Evolutionary conservation across 2,888 invertebrate species (phyloP).

Genomic region (Tethea ocularis): DNA sequence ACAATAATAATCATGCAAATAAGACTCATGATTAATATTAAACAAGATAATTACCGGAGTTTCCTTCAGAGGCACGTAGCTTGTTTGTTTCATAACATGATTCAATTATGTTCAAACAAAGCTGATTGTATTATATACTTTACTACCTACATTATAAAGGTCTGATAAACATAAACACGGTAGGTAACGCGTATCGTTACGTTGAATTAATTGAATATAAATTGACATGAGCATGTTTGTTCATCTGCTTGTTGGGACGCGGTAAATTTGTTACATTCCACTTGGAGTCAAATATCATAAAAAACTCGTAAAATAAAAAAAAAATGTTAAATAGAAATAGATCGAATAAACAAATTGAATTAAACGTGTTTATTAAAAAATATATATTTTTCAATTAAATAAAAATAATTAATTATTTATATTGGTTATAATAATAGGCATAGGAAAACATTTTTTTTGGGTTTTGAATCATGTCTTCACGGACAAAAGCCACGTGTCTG

Average conservation of each 20-base stretch:
- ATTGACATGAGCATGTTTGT: constrained; percentile 48
- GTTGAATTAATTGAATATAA: constrained; percentile 48
- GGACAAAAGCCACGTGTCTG: too few relatives aligned
- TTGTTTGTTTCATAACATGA: constrained; percentile 6
- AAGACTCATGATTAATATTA: not conserved
- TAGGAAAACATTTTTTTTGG: too few relatives aligned
- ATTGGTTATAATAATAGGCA: too few relatives aligned
- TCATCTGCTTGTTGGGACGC: constrained; percentile 29
- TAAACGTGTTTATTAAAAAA: too few relatives aligned
- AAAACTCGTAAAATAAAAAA: too few relatives aligned
- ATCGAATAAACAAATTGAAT: too few relatives aligned
- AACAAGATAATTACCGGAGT: not conserved
- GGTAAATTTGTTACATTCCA: constrained; percentile 34
- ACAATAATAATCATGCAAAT: not conserved
- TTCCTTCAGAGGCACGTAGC: not conserved
- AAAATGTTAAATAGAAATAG: too few relatives aligned
- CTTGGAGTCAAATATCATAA: too few relatives aligned
- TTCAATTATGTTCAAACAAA: constrained; percentile 27
- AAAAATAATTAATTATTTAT: too few relatives aligned
- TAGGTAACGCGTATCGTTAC: constrained; percentile 21
- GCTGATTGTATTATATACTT: constrained; percentile 23
- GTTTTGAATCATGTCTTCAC: too few relatives aligned
- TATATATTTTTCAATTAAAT: too few relatives aligned
- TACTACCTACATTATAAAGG: not conserved
- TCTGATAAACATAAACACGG: constrained; percentile 22